Base-by-base conservation (phyloP, 1,140 invertebrate genomes). In the Drosophila pallidifrons region DNA sequence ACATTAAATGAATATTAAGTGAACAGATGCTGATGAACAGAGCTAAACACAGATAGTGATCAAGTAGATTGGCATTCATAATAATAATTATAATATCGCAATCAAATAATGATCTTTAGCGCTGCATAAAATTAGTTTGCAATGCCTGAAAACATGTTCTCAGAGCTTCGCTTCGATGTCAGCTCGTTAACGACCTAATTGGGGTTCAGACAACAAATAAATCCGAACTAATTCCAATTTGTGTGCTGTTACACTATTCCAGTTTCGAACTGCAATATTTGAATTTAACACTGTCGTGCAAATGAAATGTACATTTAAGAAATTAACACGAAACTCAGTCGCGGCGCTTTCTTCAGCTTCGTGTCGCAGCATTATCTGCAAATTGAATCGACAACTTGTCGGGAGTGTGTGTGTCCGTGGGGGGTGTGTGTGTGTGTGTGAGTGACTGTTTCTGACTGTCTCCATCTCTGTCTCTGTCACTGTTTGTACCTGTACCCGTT, bases 351-450 rank as follows among this genome's bases (percentile, higher is more conserved):
- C 65, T 74, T 25, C 20, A 25, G 20, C 20, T 25, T 74, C 65
- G 25, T 15, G 66, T 63, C 51, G 66, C 43, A 61, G 66, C 43
- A 61, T 75, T 75, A 75, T 57, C 66, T 75, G 32, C 41, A 58
- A 75, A 75, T 64, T 75, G 66, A 75, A 63, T 63, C 59, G 72
- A 70, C 66, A 63, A 58, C 52, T 64, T 71, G 11, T 71, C 46
- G 11, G 28, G 15, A 32, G 8, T 57, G 30, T 51, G 45, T 15
- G 15, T 15, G 15, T 15, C 11, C n/a, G 47, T 20, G 46, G 46
- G 15, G 10, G 10, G 8, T 58, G 30, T 43, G 45, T 7, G 7
- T 51, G 41, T 52, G 46, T 54, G 8, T 49, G 5, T 47, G 2
- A 25, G 20, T 25, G 20, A 25, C 20, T 25, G 20, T 25, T 25